Evolutionary conservation across 2,113 vertebrate genomes (phyloP), one percentile per base, ranked within the genome.

Genomic region (Dermatemys mawii): DNA sequence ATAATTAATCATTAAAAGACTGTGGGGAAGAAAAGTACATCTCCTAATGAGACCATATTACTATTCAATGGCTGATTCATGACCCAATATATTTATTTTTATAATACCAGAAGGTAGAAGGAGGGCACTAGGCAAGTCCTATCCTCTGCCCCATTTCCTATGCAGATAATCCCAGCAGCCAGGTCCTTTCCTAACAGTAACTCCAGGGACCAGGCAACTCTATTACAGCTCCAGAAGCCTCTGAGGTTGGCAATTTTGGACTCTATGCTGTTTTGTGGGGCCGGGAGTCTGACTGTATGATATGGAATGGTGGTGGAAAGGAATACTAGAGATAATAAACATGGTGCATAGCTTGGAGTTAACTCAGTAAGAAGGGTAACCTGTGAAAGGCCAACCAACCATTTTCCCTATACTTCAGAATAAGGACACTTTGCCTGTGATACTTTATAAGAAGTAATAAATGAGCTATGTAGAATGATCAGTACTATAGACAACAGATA

Each of bases 1-100:
- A 17, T 90, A 46, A 86, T 81, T 79, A 94, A 67, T 73, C 93
- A 87, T 85, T 90, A 83, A 83, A 92, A 89, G 4, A 0, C 5
- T 78, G 55, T 10, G 46, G 46, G 46, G 46, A 46, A 89, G 89
- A 83, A 79, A 38, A 48, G 63, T 44, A 1, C 6, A 1, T 50
- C 90, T 85, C 12, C 17, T 87, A 76, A 87, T 44, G 13, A 81
- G 93, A 75, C 14, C 16, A 79, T 89, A 17, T 46, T 57, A 85
- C 2, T 4, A 83, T 76, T 89, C 67, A 60, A 86, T 12, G 0
- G 87, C 78, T 92, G 87, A 83, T 54, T 50, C 26, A 79, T 16
- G 16, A 41, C 49, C 21, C 19, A 81, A 0, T 51, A 5, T 2
- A 29, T 0, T 1, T 63, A 63, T 63, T 63, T 29, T 32, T 35